These are phyloP conservation scores for Tragelaphus eurycerus DNA, from an alignment of 2,797 vertebrate species.

Conservation along the genomic window DNA sequence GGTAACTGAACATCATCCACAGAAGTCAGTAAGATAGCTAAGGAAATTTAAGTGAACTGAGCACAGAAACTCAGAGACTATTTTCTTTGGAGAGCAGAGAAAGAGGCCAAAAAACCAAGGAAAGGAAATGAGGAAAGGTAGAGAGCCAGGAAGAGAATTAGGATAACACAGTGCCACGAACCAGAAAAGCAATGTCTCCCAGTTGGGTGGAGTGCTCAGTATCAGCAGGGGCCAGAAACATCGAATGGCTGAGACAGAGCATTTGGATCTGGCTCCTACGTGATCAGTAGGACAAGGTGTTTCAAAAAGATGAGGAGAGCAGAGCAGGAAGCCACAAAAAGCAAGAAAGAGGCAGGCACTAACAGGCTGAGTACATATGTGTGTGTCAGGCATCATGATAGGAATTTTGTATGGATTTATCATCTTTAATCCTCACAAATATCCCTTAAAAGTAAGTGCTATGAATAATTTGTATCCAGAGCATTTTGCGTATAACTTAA, in stretches of 20 bases:
- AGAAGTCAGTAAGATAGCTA: not conserved
- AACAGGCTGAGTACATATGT: not conserved
- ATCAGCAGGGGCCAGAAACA: not conserved
- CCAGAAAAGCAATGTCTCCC: not conserved
- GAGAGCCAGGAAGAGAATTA: not conserved
- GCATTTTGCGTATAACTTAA: not conserved
- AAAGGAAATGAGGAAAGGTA: not conserved
- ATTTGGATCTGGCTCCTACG: not conserved
- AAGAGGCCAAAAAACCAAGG: not conserved
- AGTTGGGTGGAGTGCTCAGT: not conserved
- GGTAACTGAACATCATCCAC: not conserved
- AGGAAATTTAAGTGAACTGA: not conserved
- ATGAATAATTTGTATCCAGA: constrained; percentile 1
- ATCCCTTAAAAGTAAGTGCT: not conserved
- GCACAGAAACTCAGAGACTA: not conserved
- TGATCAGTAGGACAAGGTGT: not conserved
- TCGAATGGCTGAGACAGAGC: not conserved
- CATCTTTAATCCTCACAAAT: constrained; percentile 16
- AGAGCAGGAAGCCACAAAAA: not conserved
- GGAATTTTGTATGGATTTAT: not conserved
- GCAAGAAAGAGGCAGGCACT: not conserved
- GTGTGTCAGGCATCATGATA: not conserved
- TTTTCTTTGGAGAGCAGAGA: not conserved
- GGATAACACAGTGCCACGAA: not conserved
- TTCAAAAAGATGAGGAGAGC: not conserved